phyloP scores from a whole-genome alignment of 1,140 invertebrate species.

The Drosophila repleta region DNA sequence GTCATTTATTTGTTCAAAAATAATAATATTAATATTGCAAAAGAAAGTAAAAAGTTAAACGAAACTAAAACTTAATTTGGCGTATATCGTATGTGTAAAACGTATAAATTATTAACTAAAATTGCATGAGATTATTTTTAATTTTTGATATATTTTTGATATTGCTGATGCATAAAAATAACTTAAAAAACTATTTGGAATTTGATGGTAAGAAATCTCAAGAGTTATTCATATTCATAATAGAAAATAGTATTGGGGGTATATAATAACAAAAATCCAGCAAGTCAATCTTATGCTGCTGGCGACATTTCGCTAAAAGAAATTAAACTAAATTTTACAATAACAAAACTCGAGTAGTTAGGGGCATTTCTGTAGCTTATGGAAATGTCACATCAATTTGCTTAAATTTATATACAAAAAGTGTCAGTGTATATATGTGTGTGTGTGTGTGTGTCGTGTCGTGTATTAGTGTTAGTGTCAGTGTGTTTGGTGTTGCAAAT shows the following conservation, averaged over 20 bases:
- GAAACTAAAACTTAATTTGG: slow-evolving; percentile 64
- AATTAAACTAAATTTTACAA: slow-evolving; percentile 63
- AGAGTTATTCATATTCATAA: slow-evolving; percentile 58
- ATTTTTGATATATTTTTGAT: slow-evolving; percentile 20
- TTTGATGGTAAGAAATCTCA: slow-evolving; percentile 70
- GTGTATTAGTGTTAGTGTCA: background rate
- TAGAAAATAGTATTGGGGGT: slow-evolving; percentile 28
- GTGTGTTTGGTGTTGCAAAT: slow-evolving; percentile 23
- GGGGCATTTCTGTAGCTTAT: slow-evolving; percentile 21
- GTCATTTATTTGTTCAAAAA: slow-evolving; percentile 67
- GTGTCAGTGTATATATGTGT: slow-evolving; percentile 7
- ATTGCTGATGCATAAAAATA: slow-evolving; percentile 30
- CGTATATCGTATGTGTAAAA: slow-evolving; percentile 56
- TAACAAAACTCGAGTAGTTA: slow-evolving; percentile 70
- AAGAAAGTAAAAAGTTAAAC: slow-evolving; percentile 62
- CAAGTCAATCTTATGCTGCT: slow-evolving; percentile 16
- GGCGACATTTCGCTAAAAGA: slow-evolving; percentile 56
- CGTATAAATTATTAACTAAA: slow-evolving; percentile 67
- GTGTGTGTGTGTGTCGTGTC: background rate
- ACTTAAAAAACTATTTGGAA: slow-evolving; percentile 53
- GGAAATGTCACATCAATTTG: slow-evolving; percentile 56
- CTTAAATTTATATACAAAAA: slow-evolving; percentile 64
- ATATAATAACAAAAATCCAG: slow-evolving; percentile 21
- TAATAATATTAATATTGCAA: slow-evolving; percentile 78
- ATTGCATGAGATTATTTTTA: slow-evolving; percentile 74